phyloP scores from a whole-genome alignment of 2,797 vertebrate species.

The Falco columbarius region DNA sequence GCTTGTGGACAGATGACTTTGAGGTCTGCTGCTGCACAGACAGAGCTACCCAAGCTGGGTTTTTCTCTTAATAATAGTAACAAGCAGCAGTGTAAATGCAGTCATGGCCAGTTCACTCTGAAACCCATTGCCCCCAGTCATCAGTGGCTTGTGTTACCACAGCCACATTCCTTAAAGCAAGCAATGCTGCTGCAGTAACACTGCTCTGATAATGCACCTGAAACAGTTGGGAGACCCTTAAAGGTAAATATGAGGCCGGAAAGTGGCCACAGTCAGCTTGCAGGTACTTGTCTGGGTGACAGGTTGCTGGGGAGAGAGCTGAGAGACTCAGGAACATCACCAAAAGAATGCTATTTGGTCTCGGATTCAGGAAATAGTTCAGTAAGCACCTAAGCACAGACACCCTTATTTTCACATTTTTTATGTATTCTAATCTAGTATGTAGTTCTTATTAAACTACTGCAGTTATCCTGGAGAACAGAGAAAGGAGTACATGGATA shows the following conservation, averaged over 20 bases:
- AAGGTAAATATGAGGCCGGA: not conserved
- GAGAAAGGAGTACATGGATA: not conserved
- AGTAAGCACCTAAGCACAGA: not conserved
- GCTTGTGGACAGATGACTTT: not conserved
- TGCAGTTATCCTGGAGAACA: not conserved
- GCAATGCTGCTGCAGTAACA: not conserved
- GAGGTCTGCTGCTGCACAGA: not conserved
- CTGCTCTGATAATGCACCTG: not conserved
- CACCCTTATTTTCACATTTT: not conserved
- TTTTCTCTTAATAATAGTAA: not conserved
- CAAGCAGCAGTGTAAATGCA: not conserved
- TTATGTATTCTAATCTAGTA: not conserved
- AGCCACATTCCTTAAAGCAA: not conserved
- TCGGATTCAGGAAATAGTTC: not conserved
- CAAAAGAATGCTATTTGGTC: not conserved
- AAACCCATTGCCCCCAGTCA: not conserved
- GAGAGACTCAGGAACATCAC: not conserved
- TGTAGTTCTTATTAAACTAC: not conserved
- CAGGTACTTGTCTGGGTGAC: not conserved
- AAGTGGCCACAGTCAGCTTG: accelerated
- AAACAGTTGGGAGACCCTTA: not conserved
- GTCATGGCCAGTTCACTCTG: not conserved
- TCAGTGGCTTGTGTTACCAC: not conserved
- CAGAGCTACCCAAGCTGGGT: not conserved
- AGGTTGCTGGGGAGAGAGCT: not conserved